These are phyloP conservation scores for Pampusana beccarii DNA, from an alignment of 2,113 vertebrate genomes.

Conservation along the genomic window DNA sequence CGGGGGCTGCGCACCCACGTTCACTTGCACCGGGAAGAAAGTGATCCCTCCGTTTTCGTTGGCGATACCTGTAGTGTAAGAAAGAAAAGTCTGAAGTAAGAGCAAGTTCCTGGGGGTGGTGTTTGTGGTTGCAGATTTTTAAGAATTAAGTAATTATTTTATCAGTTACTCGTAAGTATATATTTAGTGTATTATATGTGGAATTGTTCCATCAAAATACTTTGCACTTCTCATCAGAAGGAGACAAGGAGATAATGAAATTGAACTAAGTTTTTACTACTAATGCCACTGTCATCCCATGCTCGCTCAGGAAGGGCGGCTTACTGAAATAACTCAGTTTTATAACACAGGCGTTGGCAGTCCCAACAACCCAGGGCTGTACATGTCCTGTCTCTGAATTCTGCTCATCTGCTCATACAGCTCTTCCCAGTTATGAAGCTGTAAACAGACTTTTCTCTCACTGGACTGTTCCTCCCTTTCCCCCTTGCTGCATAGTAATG, in stretches of 20 bases:
- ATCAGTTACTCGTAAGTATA: background rate
- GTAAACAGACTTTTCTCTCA: background rate
- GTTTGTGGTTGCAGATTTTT: background rate
- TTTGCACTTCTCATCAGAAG: background rate
- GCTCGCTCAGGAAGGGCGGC: background rate
- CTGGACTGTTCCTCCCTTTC: background rate
- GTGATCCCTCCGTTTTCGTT: slow-evolving; percentile 92
- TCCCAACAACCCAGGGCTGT: background rate
- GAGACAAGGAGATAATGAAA: background rate
- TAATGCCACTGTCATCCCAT: background rate
- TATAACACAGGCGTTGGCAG: background rate
- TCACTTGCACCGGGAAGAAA: slow-evolving; percentile 85
- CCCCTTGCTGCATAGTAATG: fast-evolving
- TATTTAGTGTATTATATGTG: background rate
- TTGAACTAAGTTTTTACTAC: background rate
- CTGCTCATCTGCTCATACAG: background rate
- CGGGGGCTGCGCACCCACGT: slow-evolving; percentile 77
- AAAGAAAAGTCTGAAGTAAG: background rate
- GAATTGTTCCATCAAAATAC: background rate
- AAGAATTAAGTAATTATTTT: background rate
- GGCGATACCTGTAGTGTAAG: slow-evolving; percentile 82
- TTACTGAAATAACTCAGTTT: background rate
- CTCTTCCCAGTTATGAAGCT: background rate
- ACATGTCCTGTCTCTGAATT: background rate
- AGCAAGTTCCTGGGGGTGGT: background rate